Conservation (phyloP, 1,140 invertebrate genomes). For the Drosophila kanapiae region DNA sequence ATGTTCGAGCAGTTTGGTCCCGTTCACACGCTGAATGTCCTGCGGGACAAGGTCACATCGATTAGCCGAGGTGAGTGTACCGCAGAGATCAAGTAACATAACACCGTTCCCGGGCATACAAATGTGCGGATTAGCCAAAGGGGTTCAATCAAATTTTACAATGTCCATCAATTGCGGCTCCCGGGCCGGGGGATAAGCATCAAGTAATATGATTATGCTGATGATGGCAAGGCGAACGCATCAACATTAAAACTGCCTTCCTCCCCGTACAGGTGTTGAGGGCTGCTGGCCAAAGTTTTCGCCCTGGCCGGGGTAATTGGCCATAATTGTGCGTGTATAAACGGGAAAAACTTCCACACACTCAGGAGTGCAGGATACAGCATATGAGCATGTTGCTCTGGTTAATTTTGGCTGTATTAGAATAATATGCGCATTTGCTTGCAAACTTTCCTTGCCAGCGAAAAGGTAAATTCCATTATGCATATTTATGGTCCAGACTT, state of each 20-base stretch:
- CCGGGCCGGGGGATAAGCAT: constrained; percentile 37
- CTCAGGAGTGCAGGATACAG: constrained; percentile 7
- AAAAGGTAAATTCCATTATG: constrained; percentile 75
- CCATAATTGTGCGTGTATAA: constrained; percentile 66
- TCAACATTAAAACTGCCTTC: constrained; percentile 61
- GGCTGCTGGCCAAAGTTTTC: constrained; percentile 43
- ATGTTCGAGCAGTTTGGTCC: constrained; percentile 99
- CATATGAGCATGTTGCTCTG: constrained; percentile 41
- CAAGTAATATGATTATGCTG: constrained; percentile 78
- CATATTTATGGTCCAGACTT: constrained; percentile 69
- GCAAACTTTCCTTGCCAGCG: constrained; percentile 75
- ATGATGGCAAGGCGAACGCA: constrained; percentile 50
- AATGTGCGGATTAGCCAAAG: constrained; percentile 61
- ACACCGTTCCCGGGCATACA: constrained; percentile 54
- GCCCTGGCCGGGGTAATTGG: constrained; percentile 49
- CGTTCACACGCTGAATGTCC: constrained; percentile 98
- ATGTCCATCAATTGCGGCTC: constrained; percentile 64
- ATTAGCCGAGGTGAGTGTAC: constrained; percentile 95
- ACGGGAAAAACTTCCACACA: constrained; percentile 64
- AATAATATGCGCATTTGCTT: constrained; percentile 81
- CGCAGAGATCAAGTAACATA: neutral
- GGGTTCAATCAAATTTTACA: constrained; percentile 74
- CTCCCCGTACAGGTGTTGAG: constrained; percentile 46
- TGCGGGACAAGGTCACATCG: constrained; percentile 97
- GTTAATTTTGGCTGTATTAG: constrained; percentile 76